Evolutionary conservation across 2,888 invertebrate species (phyloP), one percentile per base, ranked within the genome.

Genomic region (Pseudococcus jackbeardsleyi): DNA sequence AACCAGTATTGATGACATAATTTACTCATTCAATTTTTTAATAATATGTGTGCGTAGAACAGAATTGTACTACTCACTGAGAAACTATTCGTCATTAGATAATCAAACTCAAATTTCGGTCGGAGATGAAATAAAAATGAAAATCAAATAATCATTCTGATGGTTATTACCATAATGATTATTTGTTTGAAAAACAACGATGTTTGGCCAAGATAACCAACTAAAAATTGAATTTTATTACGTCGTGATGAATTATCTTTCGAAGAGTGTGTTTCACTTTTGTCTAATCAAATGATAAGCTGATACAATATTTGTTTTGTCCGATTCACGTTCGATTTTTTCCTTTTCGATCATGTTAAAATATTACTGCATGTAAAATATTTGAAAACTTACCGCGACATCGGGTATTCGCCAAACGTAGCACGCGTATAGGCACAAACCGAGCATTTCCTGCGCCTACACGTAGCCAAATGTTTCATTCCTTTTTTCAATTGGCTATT

Each of bases 361-460:
- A 46, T 19, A 50, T 8, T n/a, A n/a, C n/a, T n/a, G 11, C 19
- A 22, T 22, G 19, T 5, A 54, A n/a, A 42, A 42, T 42, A 9
- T 42, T 42, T 1, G 9, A 88, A 85, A 84, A 92, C 92, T 91
- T 91, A 93, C 93, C 93, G 92, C 89, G 93, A 91, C 89, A 90
- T 91, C 42, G 92, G 91, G 90, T 93, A 92, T 90, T 93, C 93
- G 88, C 93, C 92, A 90, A 94, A 94, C 0, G 93, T 93, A 72
- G 93, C 92, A 90, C 93, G 93, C 2, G 94, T 93, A 90, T 94
- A 94, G 5, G 93, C 91, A 90, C 94, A 94, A 39, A 94, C 93
- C 8, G 93, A 93, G 90, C 94, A 94, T 90, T 94, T 93, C 90
- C 93, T 92, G 89, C 93, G 91, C 89, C 92, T 92, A 90, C 93